Evolutionary conservation across 2,797 vertebrate species (phyloP).

Genomic region (Threskiornis aethiopicus): DNA sequence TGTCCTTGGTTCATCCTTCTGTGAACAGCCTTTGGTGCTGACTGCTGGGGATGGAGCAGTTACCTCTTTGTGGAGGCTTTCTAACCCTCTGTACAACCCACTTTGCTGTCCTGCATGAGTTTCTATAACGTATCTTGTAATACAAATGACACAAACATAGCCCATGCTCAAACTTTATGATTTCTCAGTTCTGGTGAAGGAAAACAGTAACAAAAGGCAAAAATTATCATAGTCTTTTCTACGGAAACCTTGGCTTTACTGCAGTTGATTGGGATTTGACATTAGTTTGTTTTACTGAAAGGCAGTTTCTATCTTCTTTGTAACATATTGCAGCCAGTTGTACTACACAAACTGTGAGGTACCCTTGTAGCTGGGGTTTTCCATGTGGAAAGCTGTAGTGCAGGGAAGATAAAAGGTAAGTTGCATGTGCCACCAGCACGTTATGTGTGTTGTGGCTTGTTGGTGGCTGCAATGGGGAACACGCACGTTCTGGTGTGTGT

Average conservation of each 20-base stretch:
- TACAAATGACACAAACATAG: not conserved
- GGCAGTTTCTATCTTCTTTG: not conserved
- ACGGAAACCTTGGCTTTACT: not conserved
- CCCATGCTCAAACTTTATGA: not conserved
- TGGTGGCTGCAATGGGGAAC: not conserved
- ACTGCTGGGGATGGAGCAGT: not conserved
- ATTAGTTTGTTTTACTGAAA: not conserved
- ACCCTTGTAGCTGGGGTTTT: not conserved
- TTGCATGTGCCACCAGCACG: not conserved
- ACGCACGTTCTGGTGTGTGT: accelerated
- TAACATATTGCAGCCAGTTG: not conserved
- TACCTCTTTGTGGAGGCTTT: not conserved
- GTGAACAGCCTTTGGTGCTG: not conserved
- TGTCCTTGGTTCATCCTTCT: constrained; percentile 29
- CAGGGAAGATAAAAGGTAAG: not conserved
- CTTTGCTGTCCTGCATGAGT: not conserved
- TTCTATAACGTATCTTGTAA: not conserved
- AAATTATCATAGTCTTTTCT: not conserved
- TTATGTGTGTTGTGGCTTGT: not conserved
- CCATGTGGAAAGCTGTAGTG: not conserved
- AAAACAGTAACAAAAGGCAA: not conserved
- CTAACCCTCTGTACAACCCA: not conserved
- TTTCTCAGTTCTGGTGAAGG: not conserved
- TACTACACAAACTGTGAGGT: not conserved
- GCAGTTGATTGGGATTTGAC: not conserved